A percentile compares a stretch with the other conserved stretches of the same genome.
phyloP scores from a whole-genome alignment of 2,888 invertebrate species.

The Axea sp. region DNA sequence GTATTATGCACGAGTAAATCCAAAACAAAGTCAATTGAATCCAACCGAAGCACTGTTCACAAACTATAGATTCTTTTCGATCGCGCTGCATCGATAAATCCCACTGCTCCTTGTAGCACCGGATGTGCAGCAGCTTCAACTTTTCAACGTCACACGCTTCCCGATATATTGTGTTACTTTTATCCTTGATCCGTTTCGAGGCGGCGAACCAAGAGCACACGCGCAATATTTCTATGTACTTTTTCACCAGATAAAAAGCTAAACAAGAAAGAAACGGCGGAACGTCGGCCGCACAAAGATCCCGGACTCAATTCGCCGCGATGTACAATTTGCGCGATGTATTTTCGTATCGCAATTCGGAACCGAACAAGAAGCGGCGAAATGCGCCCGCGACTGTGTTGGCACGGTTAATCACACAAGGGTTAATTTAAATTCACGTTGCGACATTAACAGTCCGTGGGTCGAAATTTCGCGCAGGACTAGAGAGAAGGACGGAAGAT shows the following conservation, averaged over 20 bases:
- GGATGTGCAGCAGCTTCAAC: constrained; percentile 61
- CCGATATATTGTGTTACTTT: constrained; percentile 60
- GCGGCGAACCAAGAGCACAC: constrained; percentile 22
- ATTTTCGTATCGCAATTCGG: constrained; percentile 25
- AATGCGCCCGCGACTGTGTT: constrained; percentile 10
- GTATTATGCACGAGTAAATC: constrained; percentile 44
- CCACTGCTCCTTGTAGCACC: constrained; percentile 51
- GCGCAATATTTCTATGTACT: constrained; percentile 35
- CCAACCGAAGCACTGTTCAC: constrained; percentile 43
- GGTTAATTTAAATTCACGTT: constrained; percentile 32
- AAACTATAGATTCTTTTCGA: constrained; percentile 46
- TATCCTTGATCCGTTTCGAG: constrained; percentile 56
- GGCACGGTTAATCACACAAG: constrained; percentile 12
- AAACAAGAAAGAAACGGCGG: not conserved
- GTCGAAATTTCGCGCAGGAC: constrained; percentile 26
- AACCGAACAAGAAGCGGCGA: not conserved
- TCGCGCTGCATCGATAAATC: constrained; percentile 59
- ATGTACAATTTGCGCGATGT: constrained; percentile 27
- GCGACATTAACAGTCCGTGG: constrained; percentile 21
- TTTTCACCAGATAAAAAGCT: constrained; percentile 15
- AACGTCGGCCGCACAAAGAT: constrained; percentile 12
- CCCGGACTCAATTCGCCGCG: constrained; percentile 10
- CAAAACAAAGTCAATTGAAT: constrained; percentile 37
- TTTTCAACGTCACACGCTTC: constrained; percentile 60
- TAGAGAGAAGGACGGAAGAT: not conserved